phyloP scores from a whole-genome alignment of 2,113 vertebrate genomes.

The Haliaeetus leucogaster region DNA sequence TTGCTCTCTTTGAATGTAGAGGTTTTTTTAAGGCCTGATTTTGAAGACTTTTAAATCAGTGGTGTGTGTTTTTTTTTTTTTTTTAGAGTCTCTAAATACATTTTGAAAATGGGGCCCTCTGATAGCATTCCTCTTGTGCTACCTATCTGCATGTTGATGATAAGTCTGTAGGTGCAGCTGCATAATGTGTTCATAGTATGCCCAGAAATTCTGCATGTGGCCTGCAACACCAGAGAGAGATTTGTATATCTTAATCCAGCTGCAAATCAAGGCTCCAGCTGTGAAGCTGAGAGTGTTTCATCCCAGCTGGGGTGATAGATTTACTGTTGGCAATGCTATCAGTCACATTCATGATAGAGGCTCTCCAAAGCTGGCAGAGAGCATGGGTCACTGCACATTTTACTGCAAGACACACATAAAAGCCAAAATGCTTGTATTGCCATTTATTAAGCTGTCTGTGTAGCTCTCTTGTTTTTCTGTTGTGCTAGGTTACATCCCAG shows the following conservation, averaged over 20 bases:
- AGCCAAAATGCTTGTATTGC: not conserved
- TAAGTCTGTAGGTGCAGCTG: not conserved
- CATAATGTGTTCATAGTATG: not conserved
- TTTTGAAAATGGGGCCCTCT: not conserved
- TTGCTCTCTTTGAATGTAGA: not conserved
- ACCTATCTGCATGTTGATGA: not conserved
- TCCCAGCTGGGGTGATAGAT: not conserved
- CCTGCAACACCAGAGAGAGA: not conserved
- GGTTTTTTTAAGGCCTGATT: not conserved
- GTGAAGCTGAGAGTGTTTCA: not conserved
- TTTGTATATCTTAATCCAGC: not conserved
- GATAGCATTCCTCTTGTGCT: not conserved
- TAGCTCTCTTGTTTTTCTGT: not conserved
- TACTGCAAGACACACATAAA: not conserved
- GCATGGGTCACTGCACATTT: not conserved
- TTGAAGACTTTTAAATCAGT: not conserved
- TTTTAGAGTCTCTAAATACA: not conserved
- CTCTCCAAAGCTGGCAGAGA: not conserved
- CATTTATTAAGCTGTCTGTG: not conserved
- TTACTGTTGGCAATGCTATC: not conserved
- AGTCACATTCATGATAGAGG: not conserved
- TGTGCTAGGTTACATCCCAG: not conserved
- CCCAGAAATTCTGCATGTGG: not conserved
- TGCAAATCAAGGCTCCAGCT: not conserved
- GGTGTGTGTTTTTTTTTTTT: not conserved